Evolutionary conservation across 2,113 vertebrate species (phyloP).

Genomic region (Loxodonta africana): DNA sequence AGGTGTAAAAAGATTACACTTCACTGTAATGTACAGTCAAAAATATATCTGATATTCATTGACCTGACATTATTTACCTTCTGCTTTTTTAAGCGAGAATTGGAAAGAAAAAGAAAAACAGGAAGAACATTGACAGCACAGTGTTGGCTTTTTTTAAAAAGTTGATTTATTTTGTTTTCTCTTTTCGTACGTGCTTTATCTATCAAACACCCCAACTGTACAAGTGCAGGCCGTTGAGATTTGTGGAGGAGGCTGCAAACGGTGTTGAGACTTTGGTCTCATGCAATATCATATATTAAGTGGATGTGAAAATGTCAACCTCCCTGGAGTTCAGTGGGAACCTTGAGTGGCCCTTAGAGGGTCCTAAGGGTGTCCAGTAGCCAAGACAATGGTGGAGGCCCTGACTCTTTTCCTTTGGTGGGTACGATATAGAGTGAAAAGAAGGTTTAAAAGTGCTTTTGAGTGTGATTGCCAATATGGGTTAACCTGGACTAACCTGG

Average conservation of each 20-base stretch:
- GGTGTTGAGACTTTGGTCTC: constrained; percentile 82
- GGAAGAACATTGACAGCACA: constrained; percentile 88
- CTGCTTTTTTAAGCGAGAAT: constrained; percentile 90
- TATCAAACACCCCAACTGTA: constrained; percentile 91
- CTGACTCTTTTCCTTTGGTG: constrained; percentile 47
- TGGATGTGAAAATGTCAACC: constrained; percentile 39
- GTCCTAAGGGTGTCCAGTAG: neutral
- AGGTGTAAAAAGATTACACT: constrained; percentile 93
- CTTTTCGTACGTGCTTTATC: constrained; percentile 89
- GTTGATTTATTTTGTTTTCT: constrained; percentile 86
- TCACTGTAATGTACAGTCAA: constrained; percentile 94
- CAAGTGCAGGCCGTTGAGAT: constrained; percentile 86
- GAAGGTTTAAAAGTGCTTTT: constrained; percentile 56
- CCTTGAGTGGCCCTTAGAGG: neutral
- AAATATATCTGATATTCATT: constrained; percentile 94
- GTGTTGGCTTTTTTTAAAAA: constrained; percentile 87
- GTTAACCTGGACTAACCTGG: neutral
- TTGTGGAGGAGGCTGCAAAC: constrained; percentile 57
- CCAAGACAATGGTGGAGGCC: constrained; percentile 27
- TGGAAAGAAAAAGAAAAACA: constrained; percentile 71
- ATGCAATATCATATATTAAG: constrained; percentile 78
- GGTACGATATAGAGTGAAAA: neutral
- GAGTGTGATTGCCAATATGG: neutral
- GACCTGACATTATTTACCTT: constrained; percentile 92
- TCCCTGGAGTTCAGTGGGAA: constrained; percentile 36